Evolutionary conservation across 1,140 invertebrate genomes (phyloP).

Genomic region (Holotrichia oblita): DNA sequence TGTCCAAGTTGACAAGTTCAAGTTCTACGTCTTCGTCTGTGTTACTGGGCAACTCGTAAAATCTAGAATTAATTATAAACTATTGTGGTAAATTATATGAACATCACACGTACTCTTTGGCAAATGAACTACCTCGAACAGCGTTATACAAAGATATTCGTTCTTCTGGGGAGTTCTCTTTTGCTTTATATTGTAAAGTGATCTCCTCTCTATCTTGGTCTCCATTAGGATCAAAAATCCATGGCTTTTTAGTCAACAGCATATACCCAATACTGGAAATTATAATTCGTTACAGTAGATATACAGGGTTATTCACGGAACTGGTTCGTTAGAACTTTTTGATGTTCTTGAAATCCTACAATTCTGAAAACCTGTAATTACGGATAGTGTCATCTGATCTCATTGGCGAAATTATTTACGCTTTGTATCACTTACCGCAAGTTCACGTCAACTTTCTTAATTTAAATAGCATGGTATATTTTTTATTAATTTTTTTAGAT

Average conservation of each 20-base stretch:
- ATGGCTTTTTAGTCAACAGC: slow-evolving; percentile 81
- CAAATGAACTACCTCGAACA: slow-evolving; percentile 69
- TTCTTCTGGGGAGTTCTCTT: slow-evolving; percentile 75
- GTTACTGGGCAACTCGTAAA: slow-evolving; percentile 68
- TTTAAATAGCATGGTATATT: too few relatives aligned
- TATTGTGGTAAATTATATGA: background rate
- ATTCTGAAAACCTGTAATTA: too few relatives aligned
- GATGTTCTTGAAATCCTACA: too few relatives aligned
- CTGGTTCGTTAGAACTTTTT: too few relatives aligned
- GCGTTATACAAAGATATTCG: slow-evolving; percentile 75
- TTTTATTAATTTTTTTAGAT: too few relatives aligned
- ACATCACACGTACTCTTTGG: slow-evolving; percentile 63
- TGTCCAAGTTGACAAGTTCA: slow-evolving; percentile 73
- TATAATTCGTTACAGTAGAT: background rate
- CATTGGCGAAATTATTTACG: too few relatives aligned
- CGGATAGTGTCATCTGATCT: too few relatives aligned
- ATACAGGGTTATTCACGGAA: too few relatives aligned
- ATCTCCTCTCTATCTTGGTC: slow-evolving; percentile 77
- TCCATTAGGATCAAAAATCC: slow-evolving; percentile 73
- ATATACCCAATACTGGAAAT: slow-evolving; percentile 73
- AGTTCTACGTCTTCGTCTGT: slow-evolving; percentile 73
- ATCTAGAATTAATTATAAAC: slow-evolving; percentile 58
- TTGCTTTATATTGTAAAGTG: slow-evolving; percentile 76
- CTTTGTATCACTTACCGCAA: too few relatives aligned
- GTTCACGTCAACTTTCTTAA: too few relatives aligned